Percentiles rank a stretch among this genome's conserved stretches.
Conservation (phyloP, 30 jellyfish, hydroid and myxozoan species). For the Aurelia sp. region DNA sequence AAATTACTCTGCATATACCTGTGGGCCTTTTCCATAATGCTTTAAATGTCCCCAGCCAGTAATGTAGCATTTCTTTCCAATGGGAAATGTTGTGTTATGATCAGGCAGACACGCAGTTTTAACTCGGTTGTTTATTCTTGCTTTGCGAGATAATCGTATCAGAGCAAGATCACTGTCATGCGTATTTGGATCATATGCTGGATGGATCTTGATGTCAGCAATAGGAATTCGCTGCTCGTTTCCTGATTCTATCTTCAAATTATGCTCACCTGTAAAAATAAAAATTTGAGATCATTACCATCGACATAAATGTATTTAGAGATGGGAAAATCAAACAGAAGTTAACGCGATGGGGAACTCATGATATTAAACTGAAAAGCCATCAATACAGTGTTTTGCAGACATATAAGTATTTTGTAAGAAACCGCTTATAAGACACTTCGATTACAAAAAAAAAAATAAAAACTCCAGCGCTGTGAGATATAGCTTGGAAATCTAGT, state of each 20-base stretch:
- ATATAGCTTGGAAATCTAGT: too few relatives aligned
- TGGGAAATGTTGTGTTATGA: conserved; percentile 81
- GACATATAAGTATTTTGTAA: too few relatives aligned
- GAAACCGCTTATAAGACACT: too few relatives aligned
- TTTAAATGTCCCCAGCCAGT: conserved; percentile 97
- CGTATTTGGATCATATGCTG: conserved; percentile 71
- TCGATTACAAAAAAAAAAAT: too few relatives aligned
- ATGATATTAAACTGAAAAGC: too few relatives aligned
- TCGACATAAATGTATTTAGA: too few relatives aligned
- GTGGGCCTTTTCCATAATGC: conserved; percentile 88
- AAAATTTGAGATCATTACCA: not conserved
- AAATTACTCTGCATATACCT: conserved; percentile 30
- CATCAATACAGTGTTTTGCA: too few relatives aligned
- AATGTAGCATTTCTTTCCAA: conserved; percentile 85
- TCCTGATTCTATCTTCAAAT: conserved; percentile 60
- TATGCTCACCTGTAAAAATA: conserved; percentile 81
- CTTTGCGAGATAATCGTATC: conserved; percentile 68
- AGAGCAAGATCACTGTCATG: conserved; percentile 87
- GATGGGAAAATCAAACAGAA: too few relatives aligned
- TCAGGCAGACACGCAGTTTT: conserved; percentile 94
- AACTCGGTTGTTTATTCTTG: conserved; percentile 77
- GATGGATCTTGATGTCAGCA: conserved; percentile 84
- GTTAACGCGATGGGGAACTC: too few relatives aligned
- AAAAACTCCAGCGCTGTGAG: too few relatives aligned
- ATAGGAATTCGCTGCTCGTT: conserved; percentile 81